Base-by-base conservation (phyloP, 2,113 vertebrate genomes). In the Nibea coibor region DNA sequence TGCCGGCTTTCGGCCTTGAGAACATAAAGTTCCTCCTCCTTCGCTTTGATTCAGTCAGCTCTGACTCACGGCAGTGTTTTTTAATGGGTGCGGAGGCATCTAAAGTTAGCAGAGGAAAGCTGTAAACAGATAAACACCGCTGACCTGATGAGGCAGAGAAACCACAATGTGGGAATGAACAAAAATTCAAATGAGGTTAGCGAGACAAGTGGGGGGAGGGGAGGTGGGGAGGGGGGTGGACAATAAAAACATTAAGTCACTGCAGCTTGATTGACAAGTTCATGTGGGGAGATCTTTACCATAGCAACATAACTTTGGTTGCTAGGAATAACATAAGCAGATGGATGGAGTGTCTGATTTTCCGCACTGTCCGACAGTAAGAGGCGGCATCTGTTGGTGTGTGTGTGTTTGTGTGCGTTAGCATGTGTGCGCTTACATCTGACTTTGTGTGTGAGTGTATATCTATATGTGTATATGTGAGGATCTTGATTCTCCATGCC, bases 241-340 rank as follows among this genome's bases (percentile, higher is more conserved):
- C 53, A 75, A 86, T 48, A 75, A 76, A 89, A 89, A 78, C 85
- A 63, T 79, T 75, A 85, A 78, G 86, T 67, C 39, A 17, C 73
- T 62, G 75, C 62, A 42, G 78, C 74, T 84, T 97, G 96, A 97
- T 64, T 95, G 96, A 96, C 92, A 95, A 91, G 95, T 97, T 97
- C 95, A 95, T 94, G 93, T 96, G 95, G 94, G 94, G 93, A 71
- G 73, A 94, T 89, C 92, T 94, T 94, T 75, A 74, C 90, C 80
- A 82, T 95, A 93, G 95, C 94, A 96, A 97, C 94, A 88, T 62
- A 85, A 95, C 93, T 95, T 90, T 90, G 91, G 95, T 97, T 96
- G 96, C 95, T 96, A 91, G 89, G 94, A 92, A 96, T 95, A 97
- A 97, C 96, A 97, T 16, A 19, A 88, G 94, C 96, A 96, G 93